Evolutionary conservation across 2,888 invertebrate species (phyloP).

Genomic region (Drosophila stalkeri): DNA sequence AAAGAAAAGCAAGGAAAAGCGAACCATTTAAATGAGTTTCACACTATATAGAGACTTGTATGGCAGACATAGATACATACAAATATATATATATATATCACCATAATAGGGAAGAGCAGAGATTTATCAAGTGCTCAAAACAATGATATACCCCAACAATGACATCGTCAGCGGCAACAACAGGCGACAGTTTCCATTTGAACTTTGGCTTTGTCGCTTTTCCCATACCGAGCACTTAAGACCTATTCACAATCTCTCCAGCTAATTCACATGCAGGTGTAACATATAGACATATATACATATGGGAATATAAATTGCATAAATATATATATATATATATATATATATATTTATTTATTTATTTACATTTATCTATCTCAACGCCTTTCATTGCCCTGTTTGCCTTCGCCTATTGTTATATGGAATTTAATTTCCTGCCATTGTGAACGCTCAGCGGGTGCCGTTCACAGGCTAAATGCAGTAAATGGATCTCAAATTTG

Average conservation of each 20-base stretch:
- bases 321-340: not conserved
- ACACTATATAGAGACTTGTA: constrained; percentile 1
- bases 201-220: constrained; percentile 44
- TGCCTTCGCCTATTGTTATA: constrained; percentile 45
- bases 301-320: not conserved
- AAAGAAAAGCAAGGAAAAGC: not conserved
- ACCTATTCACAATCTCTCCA: constrained; percentile 12
- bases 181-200: constrained; percentile 23
- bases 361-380: too few relatives aligned
- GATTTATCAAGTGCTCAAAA: constrained; percentile 48
- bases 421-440: constrained; percentile 69
- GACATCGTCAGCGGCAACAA: constrained; percentile 39
- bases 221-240: constrained; percentile 20
- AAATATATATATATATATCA: not conserved
- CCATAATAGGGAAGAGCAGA: constrained; percentile 14
- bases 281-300: not conserved
- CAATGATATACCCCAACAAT: constrained; percentile 38
- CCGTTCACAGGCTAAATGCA: constrained; percentile 3
- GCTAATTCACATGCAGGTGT: constrained; percentile 37
- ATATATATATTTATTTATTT: not conserved
- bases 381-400: constrained; percentile 10
- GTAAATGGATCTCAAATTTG: constrained; percentile 23
- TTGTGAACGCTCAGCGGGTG: constrained; percentile 16
- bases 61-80: not conserved
- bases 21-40: constrained; percentile 55